These are phyloP conservation scores for Caretta caretta DNA, from an alignment of 2,113 vertebrate species.

Conservation along the genomic window DNA sequence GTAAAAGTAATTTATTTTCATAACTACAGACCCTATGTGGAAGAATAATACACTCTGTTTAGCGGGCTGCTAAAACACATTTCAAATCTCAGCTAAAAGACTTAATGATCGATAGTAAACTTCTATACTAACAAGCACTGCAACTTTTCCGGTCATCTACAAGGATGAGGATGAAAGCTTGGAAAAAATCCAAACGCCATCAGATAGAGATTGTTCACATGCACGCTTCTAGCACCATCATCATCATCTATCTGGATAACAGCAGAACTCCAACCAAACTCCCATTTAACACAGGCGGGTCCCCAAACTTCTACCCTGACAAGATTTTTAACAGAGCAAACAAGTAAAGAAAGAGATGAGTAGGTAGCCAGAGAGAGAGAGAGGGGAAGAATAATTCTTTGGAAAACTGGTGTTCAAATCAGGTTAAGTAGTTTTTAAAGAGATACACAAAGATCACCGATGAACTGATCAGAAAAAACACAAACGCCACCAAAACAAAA, in stretches of 20 bases:
- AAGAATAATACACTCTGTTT: fast-evolving
- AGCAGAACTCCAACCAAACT: not conserved
- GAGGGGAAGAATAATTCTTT: not conserved
- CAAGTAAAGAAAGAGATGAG: not conserved
- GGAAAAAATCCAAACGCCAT: fast-evolving
- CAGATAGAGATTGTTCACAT: fast-evolving
- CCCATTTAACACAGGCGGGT: not conserved
- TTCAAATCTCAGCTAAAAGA: not conserved
- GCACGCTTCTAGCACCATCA: not conserved
- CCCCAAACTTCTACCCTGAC: not conserved
- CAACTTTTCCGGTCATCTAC: not conserved
- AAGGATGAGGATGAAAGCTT: not conserved
- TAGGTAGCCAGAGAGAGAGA: not conserved
- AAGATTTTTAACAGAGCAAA: not conserved
- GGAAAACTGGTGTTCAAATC: not conserved
- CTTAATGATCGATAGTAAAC: not conserved
- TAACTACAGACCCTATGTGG: fast-evolving
- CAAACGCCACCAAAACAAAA: fast-evolving
- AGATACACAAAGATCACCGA: fast-evolving
- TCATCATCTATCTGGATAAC: not conserved
- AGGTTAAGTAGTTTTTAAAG: not conserved
- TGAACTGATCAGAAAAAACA: fast-evolving
- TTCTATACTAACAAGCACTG: not conserved
- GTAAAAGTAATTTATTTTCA: fast-evolving
- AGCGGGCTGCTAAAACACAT: fast-evolving